phyloP scores from a whole-genome alignment of 2,888 invertebrate species.

The Phanerotoma sp. region DNA sequence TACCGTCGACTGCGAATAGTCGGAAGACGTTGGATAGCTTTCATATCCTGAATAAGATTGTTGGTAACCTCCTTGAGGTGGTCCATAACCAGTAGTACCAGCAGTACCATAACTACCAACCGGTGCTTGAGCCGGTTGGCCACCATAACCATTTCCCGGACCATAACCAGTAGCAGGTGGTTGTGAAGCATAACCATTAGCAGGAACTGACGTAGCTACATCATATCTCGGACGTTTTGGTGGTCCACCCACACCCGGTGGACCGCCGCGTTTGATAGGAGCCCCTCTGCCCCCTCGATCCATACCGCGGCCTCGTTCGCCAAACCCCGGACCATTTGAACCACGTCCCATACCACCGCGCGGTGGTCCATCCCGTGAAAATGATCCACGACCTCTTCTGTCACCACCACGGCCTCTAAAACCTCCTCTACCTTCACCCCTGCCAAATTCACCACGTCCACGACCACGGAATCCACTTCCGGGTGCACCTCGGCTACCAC shows the following conservation, averaged over 20 bases:
- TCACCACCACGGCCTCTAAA: slow-evolving; percentile 17
- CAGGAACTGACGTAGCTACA: slow-evolving; percentile 48
- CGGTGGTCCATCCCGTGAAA: slow-evolving; percentile 32
- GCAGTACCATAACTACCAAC: slow-evolving; percentile 40
- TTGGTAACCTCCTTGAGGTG: slow-evolving; percentile 49
- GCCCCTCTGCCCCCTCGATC: slow-evolving; percentile 51
- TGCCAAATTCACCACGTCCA: slow-evolving; percentile 51
- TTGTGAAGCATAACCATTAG: slow-evolving; percentile 52
- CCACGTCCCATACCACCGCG: slow-evolving; percentile 38
- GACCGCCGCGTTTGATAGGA: slow-evolving; percentile 57
- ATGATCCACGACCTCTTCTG: slow-evolving; percentile 26
- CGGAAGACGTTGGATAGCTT: slow-evolving; percentile 53
- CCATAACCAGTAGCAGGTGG: slow-evolving; percentile 51
- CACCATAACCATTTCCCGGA: slow-evolving; percentile 47
- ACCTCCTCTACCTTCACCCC: slow-evolving; percentile 55
- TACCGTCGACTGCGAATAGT: slow-evolving; percentile 53
- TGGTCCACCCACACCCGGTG: slow-evolving; percentile 63
- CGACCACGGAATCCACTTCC: slow-evolving; percentile 47
- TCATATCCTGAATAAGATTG: slow-evolving; percentile 54
- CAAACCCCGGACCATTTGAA: slow-evolving; percentile 56
- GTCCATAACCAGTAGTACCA: slow-evolving; percentile 43
- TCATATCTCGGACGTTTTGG: slow-evolving; percentile 61
- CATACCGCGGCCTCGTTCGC: slow-evolving; percentile 56
- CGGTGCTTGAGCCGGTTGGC: slow-evolving; percentile 44
- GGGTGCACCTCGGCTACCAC: slow-evolving; percentile 46